Conservation (phyloP, 1,140 invertebrate species). For the Danaus melanippus region DNA sequence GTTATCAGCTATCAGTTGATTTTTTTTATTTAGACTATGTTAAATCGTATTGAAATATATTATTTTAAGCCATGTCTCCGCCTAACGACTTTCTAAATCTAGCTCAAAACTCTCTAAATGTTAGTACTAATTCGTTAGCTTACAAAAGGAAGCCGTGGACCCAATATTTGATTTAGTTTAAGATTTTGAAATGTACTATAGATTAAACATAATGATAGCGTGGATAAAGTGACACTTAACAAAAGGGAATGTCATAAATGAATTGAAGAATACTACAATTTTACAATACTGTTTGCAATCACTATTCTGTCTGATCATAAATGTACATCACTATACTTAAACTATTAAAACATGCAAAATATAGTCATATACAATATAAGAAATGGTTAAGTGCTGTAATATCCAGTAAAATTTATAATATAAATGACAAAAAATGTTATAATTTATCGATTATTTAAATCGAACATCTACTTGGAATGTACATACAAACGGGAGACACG, state of each 20-base stretch:
- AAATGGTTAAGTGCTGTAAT: slow-evolving; percentile 5
- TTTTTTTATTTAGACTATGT: no score
- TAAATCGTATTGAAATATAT: no score
- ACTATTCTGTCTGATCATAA: slow-evolving; percentile 37
- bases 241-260: no score
- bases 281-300: slow-evolving; percentile 26
- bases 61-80: neutral
- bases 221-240: no score
- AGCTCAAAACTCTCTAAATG: slow-evolving; percentile 14
- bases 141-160: slow-evolving; percentile 54
- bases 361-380: slow-evolving; percentile 14
- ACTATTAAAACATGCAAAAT: slow-evolving; percentile 6
- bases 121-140: slow-evolving; percentile 55
- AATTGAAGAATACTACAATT: slow-evolving; percentile 6
- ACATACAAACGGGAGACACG: slow-evolving; percentile 34
- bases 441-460: slow-evolving; percentile 8
- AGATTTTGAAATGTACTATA: no score
- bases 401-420: slow-evolving; percentile 2
- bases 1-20: no score
- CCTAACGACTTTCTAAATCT: neutral
- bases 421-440: slow-evolving; percentile 1
- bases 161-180: slow-evolving; percentile 25
- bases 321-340: slow-evolving; percentile 22
- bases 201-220: no score
- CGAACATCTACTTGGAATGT: slow-evolving; percentile 30